These are phyloP conservation scores for Xylocopa sonorina DNA, from an alignment of 1,140 invertebrate genomes.

Conservation along the genomic window DNA sequence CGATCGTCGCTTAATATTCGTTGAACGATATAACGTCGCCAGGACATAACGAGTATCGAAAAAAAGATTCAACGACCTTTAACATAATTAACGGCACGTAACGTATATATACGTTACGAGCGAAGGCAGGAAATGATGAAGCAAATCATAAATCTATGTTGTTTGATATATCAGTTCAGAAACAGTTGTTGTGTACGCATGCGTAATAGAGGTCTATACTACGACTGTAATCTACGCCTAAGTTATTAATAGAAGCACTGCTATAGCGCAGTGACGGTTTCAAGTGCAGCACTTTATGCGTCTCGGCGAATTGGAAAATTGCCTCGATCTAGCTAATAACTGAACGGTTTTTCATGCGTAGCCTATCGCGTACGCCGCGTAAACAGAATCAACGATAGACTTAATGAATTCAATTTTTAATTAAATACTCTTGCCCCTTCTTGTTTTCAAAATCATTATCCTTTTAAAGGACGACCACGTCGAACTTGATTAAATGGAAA, in stretches of 20 bases:
- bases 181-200: slow-evolving; percentile 24
- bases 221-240: slow-evolving; percentile 28
- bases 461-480: too few species aligned
- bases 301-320: not conserved
- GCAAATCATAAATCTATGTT: slow-evolving; percentile 13
- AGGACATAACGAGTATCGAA: not conserved
- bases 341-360: not conserved
- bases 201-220: slow-evolving; percentile 4
- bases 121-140: slow-evolving; percentile 7
- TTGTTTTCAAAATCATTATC: too few species aligned
- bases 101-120: too few species aligned
- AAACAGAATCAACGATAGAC: not conserved
- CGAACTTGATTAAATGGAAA: too few species aligned
- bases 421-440: too few species aligned
- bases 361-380: too few species aligned
- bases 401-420: not conserved
- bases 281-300: not conserved
- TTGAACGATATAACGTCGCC: not conserved
- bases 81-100: too few species aligned
- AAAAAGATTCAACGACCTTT: not conserved
- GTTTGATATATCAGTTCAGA: slow-evolving; percentile 1
- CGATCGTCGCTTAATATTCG: too few species aligned
- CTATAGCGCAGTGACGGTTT: slow-evolving; percentile 20
- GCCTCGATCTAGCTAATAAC: not conserved
- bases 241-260: slow-evolving; percentile 43